A percentile compares a stretch with the other conserved stretches of the same genome.
Conservation (phyloP, 2,888 invertebrate genomes). For the Scaptodrosophila latifasciaeformis region DNA sequence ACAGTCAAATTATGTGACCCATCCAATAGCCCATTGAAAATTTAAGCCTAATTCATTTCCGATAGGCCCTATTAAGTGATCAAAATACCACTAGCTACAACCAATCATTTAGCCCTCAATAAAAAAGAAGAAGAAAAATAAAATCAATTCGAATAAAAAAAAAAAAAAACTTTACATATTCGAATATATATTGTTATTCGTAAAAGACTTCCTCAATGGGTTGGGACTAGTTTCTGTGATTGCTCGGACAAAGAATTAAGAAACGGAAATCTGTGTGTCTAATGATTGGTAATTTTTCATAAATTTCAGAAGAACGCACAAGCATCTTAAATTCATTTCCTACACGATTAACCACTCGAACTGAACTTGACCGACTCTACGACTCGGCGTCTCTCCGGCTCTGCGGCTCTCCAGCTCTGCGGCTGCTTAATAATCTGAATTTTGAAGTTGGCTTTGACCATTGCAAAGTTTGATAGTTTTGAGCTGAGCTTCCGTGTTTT, state of each 20-base stretch:
- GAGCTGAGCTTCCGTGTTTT: conserved; percentile 9
- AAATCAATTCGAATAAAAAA: no score
- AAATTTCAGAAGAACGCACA: not conserved
- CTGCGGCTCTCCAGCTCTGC: not conserved
- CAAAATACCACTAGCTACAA: no score
- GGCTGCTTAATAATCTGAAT: conserved; percentile 26
- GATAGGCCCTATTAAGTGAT: no score
- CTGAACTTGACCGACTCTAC: conserved; percentile 40
- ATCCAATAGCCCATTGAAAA: no score
- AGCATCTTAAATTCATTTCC: conserved; percentile 27
- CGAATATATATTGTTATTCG: no score
- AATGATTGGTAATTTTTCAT: not conserved
- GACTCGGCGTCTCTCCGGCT: not conserved
- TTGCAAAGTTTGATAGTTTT: conserved; percentile 5
- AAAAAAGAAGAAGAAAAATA: no score
- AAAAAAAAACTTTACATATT: no score
- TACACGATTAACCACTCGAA: conserved; percentile 26
- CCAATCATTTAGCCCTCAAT: no score
- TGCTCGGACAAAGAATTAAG: conserved; percentile 8
- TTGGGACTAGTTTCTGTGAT: no score
- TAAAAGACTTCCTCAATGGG: no score
- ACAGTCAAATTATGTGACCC: no score
- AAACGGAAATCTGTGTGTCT: conserved; percentile 11
- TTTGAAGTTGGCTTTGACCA: not conserved
- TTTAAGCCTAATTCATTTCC: no score